phyloP scores from a whole-genome alignment of 2,888 invertebrate genomes.

The Micoletzkya japonica region DNA sequence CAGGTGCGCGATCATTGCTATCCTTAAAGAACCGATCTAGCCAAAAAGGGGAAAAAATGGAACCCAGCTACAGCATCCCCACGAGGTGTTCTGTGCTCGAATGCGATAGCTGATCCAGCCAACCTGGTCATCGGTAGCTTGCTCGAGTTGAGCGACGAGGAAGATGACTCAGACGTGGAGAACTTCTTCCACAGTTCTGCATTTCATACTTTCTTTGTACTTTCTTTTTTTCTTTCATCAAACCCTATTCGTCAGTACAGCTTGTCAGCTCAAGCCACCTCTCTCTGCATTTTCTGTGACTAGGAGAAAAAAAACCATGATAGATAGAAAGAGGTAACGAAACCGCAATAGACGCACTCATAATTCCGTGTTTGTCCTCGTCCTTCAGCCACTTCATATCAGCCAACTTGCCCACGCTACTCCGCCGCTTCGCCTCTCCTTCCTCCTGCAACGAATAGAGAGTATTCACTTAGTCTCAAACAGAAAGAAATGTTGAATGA shows the following conservation, averaged over 20 bases:
- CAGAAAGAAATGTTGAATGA: no score
- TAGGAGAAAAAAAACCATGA: no score
- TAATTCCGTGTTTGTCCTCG: slow-evolving; percentile 9
- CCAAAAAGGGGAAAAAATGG: no score
- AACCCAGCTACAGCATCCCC: no score
- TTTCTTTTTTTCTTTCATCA: no score
- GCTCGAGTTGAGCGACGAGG: slow-evolving; percentile 16
- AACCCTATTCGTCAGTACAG: no score
- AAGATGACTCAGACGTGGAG: slow-evolving; percentile 23
- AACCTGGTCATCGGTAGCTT: slow-evolving; percentile 36
- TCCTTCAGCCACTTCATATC: not conserved
- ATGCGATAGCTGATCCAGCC: slow-evolving; percentile 26
- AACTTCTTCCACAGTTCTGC: slow-evolving; percentile 36
- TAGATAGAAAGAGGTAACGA: not conserved
- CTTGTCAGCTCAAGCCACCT: no score
- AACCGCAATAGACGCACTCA: not conserved
- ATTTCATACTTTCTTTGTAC: no score
- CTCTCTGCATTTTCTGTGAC: no score
- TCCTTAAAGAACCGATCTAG: not conserved
- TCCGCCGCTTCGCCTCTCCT: slow-evolving; percentile 11
- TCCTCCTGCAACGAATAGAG: no score
- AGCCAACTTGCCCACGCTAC: not conserved
- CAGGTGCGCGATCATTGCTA: slow-evolving; percentile 3
- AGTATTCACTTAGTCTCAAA: no score
- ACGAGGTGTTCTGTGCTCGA: no score